Base-by-base conservation (phyloP, 2,888 invertebrate species). In the Cephus spinipes region DNA sequence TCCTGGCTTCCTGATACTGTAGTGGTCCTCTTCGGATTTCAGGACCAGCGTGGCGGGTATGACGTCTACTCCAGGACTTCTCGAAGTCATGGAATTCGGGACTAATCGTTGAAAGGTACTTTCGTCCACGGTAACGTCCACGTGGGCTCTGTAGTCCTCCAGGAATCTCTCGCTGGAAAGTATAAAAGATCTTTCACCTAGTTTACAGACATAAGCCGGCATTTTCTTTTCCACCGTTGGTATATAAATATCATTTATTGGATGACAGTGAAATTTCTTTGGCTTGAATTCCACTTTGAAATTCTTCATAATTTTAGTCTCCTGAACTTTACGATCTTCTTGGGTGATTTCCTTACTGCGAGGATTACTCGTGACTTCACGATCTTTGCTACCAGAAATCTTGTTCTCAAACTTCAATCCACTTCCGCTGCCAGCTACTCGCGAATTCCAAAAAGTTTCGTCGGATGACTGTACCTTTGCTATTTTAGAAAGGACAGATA, bases 81-180 rank as follows among this genome's bases (percentile, higher is more conserved):
- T 81, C 4, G 40, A 78, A 1, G 80, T 71, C 9, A 74, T 79
- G 30, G 40, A n/a, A 32, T 77, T 79, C 12, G 80, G 68, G 1
- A 80, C n/a, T 3, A 75, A 81, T 31, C 80, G 83, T 36, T 79
- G 77, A 74, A 85, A 85, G 0, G 79, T 84, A 3, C 69, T 73
- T 11, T 85, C 87, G 35, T 88, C 85, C 31, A 89, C 78, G 69
- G 80, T 83, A 4, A 89, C 79, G 6, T 85, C 83, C 36, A 89
- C 81, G 15, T 82, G 79, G 11, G 80, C 77, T 30, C 85, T 82
- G 69, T 81, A 85, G 73, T 89, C 88, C 68, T 86, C 76, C 4
- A 84, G 76, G 75, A 89, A 89, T 82, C 87, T 85, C 23, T 85
- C 85, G 73, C 89, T 88, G 31, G 88, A 85, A 4, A 89, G 78